These are phyloP conservation scores for Etheostoma perlongum DNA, from an alignment of 2,797 vertebrate genomes.

Conservation along the genomic window DNA sequence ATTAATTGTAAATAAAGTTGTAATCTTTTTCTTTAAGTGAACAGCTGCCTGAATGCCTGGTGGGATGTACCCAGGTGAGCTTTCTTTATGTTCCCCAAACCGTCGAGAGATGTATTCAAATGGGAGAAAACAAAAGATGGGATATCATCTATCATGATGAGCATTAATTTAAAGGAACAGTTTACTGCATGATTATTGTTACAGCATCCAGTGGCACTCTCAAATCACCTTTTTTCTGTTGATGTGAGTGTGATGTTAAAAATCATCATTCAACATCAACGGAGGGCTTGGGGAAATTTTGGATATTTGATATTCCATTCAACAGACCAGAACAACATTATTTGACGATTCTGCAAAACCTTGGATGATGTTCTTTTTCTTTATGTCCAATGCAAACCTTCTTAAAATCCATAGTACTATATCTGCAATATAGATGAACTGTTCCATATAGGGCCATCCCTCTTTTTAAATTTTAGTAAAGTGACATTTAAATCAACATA, in stretches of 20 bases:
- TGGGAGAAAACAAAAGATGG: conserved; percentile 53
- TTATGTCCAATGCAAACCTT: not conserved
- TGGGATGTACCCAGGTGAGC: conserved; percentile 59
- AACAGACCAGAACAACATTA: not conserved
- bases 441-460: not conserved
- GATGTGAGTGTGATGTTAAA: not conserved
- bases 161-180: conserved; percentile 27
- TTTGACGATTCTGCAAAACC: not conserved
- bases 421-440: not conserved
- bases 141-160: conserved; percentile 62
- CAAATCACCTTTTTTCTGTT: not conserved
- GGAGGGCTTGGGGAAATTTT: not conserved
- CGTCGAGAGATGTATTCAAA: conserved; percentile 51
- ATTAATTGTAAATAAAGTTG: conserved; percentile 73
- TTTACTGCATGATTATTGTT: conserved; percentile 13
- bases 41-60: conserved; percentile 60
- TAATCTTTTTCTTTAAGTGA: conserved; percentile 72
- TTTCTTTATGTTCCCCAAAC: conserved; percentile 40
- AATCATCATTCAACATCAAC: not conserved
- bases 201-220: not conserved
- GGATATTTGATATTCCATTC: not conserved
- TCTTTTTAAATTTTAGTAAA: not conserved
- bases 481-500: not conserved
- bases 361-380: not conserved
- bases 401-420: not conserved